Evolutionary conservation across 2,797 vertebrate species (phyloP).

Genomic region (Manis pentadactyla): DNA sequence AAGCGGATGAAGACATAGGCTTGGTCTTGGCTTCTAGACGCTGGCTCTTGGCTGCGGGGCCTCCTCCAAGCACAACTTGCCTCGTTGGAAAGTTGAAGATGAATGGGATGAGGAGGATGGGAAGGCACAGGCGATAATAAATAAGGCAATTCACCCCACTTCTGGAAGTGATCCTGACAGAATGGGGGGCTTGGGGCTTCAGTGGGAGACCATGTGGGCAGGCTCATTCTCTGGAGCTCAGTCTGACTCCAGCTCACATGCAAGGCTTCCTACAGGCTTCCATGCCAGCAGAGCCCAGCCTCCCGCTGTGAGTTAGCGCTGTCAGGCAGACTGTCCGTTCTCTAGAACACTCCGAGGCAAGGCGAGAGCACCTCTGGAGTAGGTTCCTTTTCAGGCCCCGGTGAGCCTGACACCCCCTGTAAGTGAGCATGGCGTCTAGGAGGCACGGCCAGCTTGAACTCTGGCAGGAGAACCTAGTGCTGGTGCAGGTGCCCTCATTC

Average conservation of each 20-base stretch:
- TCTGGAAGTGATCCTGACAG: not conserved
- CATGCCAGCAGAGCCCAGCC: not conserved
- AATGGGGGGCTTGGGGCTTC: not conserved
- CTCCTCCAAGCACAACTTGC: slow-evolving; percentile 22
- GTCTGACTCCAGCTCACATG: not conserved
- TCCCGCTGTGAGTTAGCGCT: not conserved
- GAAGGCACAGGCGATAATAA: slow-evolving; percentile 78
- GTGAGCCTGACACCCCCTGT: not conserved
- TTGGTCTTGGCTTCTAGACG: not conserved
- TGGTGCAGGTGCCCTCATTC: not conserved
- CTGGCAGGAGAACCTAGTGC: not conserved
- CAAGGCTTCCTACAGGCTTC: not conserved
- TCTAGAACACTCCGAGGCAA: not conserved
- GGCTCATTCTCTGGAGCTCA: not conserved
- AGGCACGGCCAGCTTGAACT: not conserved
- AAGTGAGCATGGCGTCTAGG: not conserved
- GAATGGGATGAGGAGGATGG: not conserved
- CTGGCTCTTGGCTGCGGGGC: slow-evolving; percentile 1
- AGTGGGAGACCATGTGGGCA: not conserved
- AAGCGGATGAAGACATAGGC: not conserved
- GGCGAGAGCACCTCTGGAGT: not conserved
- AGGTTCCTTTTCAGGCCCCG: not conserved
- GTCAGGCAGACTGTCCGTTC: not conserved
- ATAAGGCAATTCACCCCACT: slow-evolving; percentile 72
- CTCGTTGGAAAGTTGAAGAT: not conserved